phyloP scores from a whole-genome alignment of 2,888 invertebrate species.

The Tupiocoris notatus region DNA sequence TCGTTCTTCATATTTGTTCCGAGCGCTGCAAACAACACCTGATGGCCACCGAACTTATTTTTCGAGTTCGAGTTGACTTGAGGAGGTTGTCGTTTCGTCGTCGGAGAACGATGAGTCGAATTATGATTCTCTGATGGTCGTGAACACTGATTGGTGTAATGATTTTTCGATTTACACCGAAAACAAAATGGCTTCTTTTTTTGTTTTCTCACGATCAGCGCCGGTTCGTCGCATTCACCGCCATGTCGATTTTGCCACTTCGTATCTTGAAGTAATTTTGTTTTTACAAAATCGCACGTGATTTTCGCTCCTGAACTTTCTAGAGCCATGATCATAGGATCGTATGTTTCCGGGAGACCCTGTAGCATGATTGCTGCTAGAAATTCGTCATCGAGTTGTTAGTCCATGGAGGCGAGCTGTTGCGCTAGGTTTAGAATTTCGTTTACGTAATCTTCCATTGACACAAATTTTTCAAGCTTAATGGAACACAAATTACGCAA shows the following conservation, averaged over 20 bases:
- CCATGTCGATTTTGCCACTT: no score
- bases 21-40: no score
- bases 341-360: constrained; percentile 15
- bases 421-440: constrained; percentile 11
- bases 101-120: no score
- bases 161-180: background rate
- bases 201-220: background rate
- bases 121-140: background rate
- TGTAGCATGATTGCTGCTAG: constrained; percentile 22
- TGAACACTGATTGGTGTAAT: background rate
- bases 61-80: no score
- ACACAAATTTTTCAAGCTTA: background rate
- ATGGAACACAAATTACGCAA: background rate
- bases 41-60: no score
- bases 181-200: background rate
- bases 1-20: no score
- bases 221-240: background rate
- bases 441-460: constrained; percentile 30
- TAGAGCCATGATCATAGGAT: constrained; percentile 19
- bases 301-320: constrained; percentile 4
- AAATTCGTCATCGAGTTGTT: constrained; percentile 26
- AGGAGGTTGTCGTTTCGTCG: no score
- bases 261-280: constrained; percentile 1
- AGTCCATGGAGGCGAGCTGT: constrained; percentile 14
- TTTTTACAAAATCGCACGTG: background rate